These are phyloP conservation scores for Parapsyche elsis DNA, from an alignment of 1,140 invertebrate species.

Conservation along the genomic window DNA sequence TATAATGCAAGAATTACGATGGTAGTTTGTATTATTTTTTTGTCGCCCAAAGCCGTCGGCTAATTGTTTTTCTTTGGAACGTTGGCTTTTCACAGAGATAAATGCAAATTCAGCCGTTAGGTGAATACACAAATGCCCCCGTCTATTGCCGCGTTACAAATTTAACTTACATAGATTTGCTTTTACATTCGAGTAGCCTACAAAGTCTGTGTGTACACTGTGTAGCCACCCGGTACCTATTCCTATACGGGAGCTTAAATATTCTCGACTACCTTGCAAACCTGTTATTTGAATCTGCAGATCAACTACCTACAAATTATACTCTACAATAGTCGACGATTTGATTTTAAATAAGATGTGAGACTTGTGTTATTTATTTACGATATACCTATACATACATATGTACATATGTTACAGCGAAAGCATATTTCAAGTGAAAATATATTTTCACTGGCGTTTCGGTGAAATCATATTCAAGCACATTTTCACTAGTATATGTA, in stretches of 20 bases:
- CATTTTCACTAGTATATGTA: no score
- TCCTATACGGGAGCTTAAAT: conserved; percentile 49
- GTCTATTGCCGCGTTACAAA: conserved; percentile 54
- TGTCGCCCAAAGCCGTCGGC: conserved; percentile 1
- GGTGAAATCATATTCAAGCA: no score
- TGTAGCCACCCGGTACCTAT: conserved; percentile 41
- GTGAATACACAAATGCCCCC: conserved; percentile 51
- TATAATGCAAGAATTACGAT: no score
- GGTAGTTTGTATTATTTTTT: neutral
- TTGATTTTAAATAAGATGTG: no score
- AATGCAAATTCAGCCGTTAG: conserved; percentile 50
- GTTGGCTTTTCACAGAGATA: conserved; percentile 48
- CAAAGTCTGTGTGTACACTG: conserved; percentile 47
- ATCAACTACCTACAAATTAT: neutral
- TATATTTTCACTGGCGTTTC: no score
- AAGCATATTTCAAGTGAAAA: no score
- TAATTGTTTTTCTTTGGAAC: conserved; percentile 45
- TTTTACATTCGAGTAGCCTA: conserved; percentile 53
- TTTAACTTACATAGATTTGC: conserved; percentile 54
- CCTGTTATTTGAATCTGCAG: conserved; percentile 50
- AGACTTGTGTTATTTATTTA: neutral
- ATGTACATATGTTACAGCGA: no score
- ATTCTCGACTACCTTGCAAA: conserved; percentile 48
- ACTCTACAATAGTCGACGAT: neutral
- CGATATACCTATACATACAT: neutral